Conservation (phyloP, 2,888 invertebrate species). For the Limnephilus lunatus region DNA sequence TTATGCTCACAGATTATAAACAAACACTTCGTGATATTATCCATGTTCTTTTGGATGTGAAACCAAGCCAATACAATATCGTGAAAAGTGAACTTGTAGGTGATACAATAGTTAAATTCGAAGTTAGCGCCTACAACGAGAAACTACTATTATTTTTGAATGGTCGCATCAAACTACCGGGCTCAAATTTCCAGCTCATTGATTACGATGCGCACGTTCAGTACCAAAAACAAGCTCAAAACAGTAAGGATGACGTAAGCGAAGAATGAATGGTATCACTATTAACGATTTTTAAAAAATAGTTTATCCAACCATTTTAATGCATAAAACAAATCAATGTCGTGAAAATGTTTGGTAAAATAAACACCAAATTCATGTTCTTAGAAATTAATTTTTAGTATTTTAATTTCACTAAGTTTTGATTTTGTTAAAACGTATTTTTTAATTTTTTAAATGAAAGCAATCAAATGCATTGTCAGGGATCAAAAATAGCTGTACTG, state of each 20-base stretch:
- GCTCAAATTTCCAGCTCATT: background rate
- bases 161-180: constrained; percentile 1
- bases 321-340: background rate
- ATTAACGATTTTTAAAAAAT: background rate
- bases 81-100: background rate
- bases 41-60: background rate
- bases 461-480: too few species aligned
- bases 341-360: too few species aligned
- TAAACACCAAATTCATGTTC: too few species aligned
- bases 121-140: background rate
- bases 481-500: too few species aligned
- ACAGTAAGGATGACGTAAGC: background rate
- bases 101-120: background rate
- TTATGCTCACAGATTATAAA: background rate
- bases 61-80: background rate
- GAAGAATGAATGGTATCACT: background rate
- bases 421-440: too few species aligned
- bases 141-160: constrained; percentile 17
- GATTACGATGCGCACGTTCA: constrained; percentile 10
- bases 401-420: too few species aligned
- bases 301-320: too few species aligned
- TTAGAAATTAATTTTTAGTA: too few species aligned
- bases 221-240: background rate
- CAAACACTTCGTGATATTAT: background rate
- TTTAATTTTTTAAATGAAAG: too few species aligned